A percentile compares a stretch with the other conserved stretches of the same genome.
phyloP scores from a whole-genome alignment of 2,888 invertebrate species.

The Tenthredo mesomela region DNA sequence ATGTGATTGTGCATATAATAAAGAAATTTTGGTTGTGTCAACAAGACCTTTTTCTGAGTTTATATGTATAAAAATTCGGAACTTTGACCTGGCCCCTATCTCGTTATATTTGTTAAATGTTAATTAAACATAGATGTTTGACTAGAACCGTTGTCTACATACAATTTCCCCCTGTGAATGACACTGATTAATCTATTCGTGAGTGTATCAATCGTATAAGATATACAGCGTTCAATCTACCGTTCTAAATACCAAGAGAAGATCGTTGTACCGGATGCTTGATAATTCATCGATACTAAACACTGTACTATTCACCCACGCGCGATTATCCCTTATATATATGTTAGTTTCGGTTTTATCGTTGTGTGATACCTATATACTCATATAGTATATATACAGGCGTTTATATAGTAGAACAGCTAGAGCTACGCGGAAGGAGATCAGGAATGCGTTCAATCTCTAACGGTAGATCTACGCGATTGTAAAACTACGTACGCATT shows the following conservation, averaged over 20 bases:
- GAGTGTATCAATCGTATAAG: constrained; percentile 31
- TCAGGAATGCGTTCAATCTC: constrained; percentile 52
- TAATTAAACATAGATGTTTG: background rate
- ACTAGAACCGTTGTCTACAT: background rate
- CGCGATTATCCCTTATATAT: background rate
- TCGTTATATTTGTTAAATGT: background rate
- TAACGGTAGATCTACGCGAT: constrained; percentile 49
- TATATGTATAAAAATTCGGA: background rate
- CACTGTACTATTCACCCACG: constrained; percentile 24
- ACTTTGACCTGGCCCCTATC: background rate
- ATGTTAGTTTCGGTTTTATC: background rate
- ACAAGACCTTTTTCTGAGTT: no score
- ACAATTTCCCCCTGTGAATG: constrained; percentile 22
- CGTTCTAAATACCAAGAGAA: constrained; percentile 46
- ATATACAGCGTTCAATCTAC: constrained; percentile 28
- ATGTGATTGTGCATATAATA: no score
- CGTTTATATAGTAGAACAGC: background rate
- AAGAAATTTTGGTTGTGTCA: no score
- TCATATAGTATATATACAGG: background rate
- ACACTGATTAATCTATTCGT: constrained; percentile 1
- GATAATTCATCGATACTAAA: constrained; percentile 43
- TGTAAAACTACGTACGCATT: background rate
- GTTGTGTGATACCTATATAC: background rate
- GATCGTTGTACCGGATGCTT: constrained; percentile 43
- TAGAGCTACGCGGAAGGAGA: constrained; percentile 44